Conservation (phyloP, 2,888 invertebrate genomes). For the Drosophila fulvimacula region DNA sequence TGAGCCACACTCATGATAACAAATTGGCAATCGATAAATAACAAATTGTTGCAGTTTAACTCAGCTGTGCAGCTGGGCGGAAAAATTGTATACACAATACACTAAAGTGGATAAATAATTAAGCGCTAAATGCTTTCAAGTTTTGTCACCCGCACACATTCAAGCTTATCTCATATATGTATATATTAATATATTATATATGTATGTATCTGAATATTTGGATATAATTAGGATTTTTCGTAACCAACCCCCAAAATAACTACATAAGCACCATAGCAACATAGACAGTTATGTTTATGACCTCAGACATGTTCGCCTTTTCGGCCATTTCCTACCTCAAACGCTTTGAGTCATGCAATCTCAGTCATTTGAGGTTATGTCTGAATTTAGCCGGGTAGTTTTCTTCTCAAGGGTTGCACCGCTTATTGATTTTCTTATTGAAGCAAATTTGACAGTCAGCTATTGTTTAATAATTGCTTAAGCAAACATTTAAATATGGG, state of each 20-base stretch:
- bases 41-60: constrained; percentile 30
- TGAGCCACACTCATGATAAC: constrained; percentile 22
- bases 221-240: background rate
- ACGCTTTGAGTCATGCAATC: constrained; percentile 41
- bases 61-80: constrained; percentile 18
- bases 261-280: constrained; percentile 4
- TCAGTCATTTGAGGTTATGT: constrained; percentile 63
- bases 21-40: constrained; percentile 44
- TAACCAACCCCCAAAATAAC: constrained; percentile 44
- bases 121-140: constrained; percentile 3
- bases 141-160: constrained; percentile 9
- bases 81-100: constrained; percentile 10
- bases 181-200: constrained; percentile 40
- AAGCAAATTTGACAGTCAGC: background rate
- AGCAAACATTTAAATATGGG: background rate
- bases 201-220: background rate
- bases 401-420: constrained; percentile 27
- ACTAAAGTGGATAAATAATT: constrained; percentile 16
- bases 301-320: constrained; percentile 25
- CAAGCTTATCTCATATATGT: constrained; percentile 52
- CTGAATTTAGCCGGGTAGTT: constrained; percentile 31
- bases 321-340: constrained; percentile 70
- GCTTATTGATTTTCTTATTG: constrained; percentile 36
- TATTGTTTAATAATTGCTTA: background rate
- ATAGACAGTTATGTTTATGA: constrained; percentile 31